Evolutionary conservation across 2,888 invertebrate genomes (phyloP).

Genomic region (Anticlea derivata): DNA sequence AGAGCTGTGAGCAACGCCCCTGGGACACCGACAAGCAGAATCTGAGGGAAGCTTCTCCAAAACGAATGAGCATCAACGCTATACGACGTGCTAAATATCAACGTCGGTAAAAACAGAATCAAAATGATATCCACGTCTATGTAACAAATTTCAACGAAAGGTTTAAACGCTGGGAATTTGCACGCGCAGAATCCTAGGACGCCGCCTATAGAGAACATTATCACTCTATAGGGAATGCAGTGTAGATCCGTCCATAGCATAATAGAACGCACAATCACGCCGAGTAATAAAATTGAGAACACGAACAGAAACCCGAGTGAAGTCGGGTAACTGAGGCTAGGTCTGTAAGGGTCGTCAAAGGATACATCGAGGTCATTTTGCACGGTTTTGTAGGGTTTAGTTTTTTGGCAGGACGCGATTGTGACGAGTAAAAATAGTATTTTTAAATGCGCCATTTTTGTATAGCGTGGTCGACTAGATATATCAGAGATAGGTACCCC

Average conservation of each 20-base stretch:
- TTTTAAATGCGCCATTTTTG: conserved; percentile 33
- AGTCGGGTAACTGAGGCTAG: conserved; percentile 57
- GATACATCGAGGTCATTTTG: background rate
- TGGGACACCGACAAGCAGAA: conserved; percentile 64
- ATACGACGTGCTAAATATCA: conserved; percentile 71
- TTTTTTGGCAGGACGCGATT: conserved; percentile 12
- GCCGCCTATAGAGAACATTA: conserved; percentile 71
- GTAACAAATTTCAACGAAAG: conserved; percentile 63
- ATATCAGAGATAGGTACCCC: no score
- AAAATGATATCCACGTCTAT: conserved; percentile 62
- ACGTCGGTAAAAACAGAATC: conserved; percentile 58
- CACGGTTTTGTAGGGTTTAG: background rate
- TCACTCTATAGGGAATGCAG: conserved; percentile 64
- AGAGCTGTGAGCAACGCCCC: conserved; percentile 64
- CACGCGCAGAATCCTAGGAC: conserved; percentile 64
- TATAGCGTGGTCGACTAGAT: conserved; percentile 43
- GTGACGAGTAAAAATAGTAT: conserved; percentile 25
- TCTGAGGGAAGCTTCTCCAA: conserved; percentile 68
- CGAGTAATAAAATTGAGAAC: conserved; percentile 58
- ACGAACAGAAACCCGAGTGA: conserved; percentile 62
- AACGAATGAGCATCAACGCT: conserved; percentile 70
- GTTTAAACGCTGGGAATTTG: conserved; percentile 57
- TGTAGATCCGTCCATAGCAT: conserved; percentile 62
- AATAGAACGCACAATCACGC: conserved; percentile 60
- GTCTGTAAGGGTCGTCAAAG: conserved; percentile 48